Evolutionary conservation across 1,140 invertebrate species (phyloP).

Genomic region (Procambarus clarkii): DNA sequence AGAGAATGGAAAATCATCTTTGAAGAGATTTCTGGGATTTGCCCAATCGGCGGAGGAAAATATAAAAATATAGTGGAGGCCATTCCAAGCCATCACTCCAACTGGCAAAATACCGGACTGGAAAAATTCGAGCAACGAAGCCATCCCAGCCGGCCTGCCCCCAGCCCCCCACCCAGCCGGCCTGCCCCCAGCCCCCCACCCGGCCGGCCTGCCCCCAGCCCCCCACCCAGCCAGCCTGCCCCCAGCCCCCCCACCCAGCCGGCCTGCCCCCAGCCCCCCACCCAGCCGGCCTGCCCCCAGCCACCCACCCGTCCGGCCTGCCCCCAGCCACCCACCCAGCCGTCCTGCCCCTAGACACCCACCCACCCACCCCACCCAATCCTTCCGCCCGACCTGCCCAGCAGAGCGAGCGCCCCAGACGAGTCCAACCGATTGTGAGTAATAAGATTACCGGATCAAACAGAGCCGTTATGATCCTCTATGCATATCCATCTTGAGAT

Average conservation of each 20-base stretch:
- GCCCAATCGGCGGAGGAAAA: not conserved
- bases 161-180: no score
- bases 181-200: no score
- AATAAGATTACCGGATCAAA: slow-evolving; percentile 22
- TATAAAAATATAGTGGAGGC: not conserved
- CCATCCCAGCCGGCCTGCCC: not conserved
- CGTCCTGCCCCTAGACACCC: no score
- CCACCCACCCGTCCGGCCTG: no score
- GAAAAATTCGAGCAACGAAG: not conserved
- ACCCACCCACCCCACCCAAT: not conserved
- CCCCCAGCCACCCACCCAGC: no score
- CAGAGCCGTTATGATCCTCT: not conserved
- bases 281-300: no score
- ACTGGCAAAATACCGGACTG: not conserved
- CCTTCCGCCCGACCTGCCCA: not conserved
- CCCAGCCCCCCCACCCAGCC: no score
- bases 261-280: no score
- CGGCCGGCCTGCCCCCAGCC: no score
- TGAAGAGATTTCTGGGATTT: not conserved
- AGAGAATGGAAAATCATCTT: not conserved
- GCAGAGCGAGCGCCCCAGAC: not conserved
- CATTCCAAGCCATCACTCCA: not conserved
- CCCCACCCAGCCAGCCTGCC: no score
- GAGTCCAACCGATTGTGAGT: slow-evolving; percentile 6
- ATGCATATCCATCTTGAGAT: slow-evolving; percentile 17